phyloP scores from a whole-genome alignment of 2,888 invertebrate species.

The Mantis religiosa region DNA sequence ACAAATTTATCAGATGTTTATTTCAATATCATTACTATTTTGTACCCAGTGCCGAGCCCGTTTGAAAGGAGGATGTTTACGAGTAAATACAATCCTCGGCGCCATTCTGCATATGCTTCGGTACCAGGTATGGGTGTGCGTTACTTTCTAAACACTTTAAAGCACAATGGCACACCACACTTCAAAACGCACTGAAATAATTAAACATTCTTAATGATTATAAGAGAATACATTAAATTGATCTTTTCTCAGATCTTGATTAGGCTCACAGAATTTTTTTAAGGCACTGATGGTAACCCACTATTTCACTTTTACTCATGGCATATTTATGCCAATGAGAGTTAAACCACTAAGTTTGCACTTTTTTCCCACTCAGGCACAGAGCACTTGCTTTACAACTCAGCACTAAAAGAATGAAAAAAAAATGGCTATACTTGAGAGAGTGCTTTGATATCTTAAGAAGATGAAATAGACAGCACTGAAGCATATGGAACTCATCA shows the following conservation, averaged over 20 bases:
- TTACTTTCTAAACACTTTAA: not conserved
- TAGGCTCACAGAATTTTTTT: not conserved
- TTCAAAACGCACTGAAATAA: not conserved
- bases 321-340: not conserved
- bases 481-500: not conserved
- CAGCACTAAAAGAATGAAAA: not conserved
- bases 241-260: not conserved
- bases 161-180: slow-evolving; percentile 37
- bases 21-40: slow-evolving; percentile 33
- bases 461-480: not conserved
- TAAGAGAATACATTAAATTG: not conserved
- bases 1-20: not conserved
- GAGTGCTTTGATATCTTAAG: not conserved
- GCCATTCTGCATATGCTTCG: slow-evolving; percentile 48
- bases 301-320: not conserved
- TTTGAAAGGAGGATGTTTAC: slow-evolving; percentile 47
- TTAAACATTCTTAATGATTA: not conserved
- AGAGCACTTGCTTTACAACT: not conserved
- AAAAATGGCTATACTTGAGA: not conserved
- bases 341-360: not conserved
- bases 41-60: slow-evolving; percentile 47
- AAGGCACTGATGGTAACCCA: not conserved
- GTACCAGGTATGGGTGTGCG: slow-evolving; percentile 41
- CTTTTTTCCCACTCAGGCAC: not conserved
- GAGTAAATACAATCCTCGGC: slow-evolving; percentile 45